Conservation (phyloP, 2,113 vertebrate genomes). For the Pimephales promelas region DNA sequence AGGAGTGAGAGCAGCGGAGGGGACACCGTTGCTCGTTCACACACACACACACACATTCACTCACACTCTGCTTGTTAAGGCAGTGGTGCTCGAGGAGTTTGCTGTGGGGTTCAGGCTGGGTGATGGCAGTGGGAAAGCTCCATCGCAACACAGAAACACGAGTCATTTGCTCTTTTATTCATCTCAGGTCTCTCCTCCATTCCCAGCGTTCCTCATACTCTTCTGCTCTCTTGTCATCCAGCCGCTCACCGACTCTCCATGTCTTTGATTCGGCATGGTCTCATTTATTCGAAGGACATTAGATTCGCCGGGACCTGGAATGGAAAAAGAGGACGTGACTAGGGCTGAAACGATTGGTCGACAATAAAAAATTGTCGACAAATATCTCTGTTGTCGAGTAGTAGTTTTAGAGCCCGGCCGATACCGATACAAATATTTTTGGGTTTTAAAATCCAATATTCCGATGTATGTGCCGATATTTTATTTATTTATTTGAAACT, state of each 20-base stretch:
- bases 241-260: constrained; percentile 41
- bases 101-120: constrained; percentile 65
- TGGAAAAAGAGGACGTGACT: not conserved
- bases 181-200: constrained; percentile 43
- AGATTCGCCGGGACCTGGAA: constrained; percentile 94
- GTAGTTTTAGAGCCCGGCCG: too few relatives aligned
- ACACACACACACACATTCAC: constrained; percentile 37
- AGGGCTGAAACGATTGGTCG: too few relatives aligned
- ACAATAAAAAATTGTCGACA: too few relatives aligned
- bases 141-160: constrained; percentile 61
- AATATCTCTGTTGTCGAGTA: too few relatives aligned
- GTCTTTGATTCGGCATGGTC: constrained; percentile 57
- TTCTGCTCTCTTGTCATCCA: constrained; percentile 14
- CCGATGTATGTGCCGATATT: too few relatives aligned
- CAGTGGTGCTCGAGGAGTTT: constrained; percentile 85
- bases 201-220: not conserved
- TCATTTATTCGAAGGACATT: constrained; percentile 94
- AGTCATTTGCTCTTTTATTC: constrained; percentile 62
- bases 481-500: too few relatives aligned
- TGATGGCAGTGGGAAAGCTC: constrained; percentile 80
- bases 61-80: constrained; percentile 84
- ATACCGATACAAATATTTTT: too few relatives aligned
- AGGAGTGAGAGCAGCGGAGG: not conserved
- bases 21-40: constrained; percentile 5
- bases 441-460: too few relatives aligned